Percentiles rank a stretch among this genome's conserved stretches.
phyloP scores from a whole-genome alignment of 2,113 vertebrate species.

The Setophaga kirtlandii region DNA sequence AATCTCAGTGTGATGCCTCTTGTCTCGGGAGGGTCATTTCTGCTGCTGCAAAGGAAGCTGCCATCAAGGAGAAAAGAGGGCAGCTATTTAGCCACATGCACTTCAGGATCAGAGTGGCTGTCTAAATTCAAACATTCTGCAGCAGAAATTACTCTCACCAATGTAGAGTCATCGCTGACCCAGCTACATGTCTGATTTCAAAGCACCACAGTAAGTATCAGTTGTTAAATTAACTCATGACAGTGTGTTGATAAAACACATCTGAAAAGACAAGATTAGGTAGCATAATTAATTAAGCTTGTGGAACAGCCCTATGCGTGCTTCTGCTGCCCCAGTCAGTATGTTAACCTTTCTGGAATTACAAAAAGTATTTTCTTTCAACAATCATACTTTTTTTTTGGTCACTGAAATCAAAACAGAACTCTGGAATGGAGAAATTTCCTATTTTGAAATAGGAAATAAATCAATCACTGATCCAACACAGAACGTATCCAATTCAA shows the following conservation, averaged over 20 bases:
- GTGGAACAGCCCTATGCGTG: background rate
- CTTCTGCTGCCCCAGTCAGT: background rate
- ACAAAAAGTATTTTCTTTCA: background rate
- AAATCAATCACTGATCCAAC: background rate
- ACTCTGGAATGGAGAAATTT: background rate
- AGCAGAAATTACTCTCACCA: background rate
- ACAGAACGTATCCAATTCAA: background rate
- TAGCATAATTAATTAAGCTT: constrained; percentile 1
- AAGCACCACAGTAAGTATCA: background rate
- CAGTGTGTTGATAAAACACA: background rate
- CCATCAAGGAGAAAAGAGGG: background rate
- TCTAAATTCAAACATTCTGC: background rate
- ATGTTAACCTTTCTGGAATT: background rate
- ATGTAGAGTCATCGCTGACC: background rate
- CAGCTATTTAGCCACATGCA: background rate
- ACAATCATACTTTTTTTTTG: background rate
- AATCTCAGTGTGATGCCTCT: background rate
- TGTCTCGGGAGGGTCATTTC: background rate
- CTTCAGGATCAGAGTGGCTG: background rate
- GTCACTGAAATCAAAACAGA: background rate
- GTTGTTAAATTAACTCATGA: background rate
- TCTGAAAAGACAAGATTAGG: background rate
- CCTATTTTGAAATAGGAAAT: constrained; percentile 5
- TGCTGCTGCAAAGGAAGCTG: background rate
- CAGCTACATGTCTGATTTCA: background rate